Conservation (phyloP, 1,140 invertebrate genomes). For the Caenorhabditis briggsae region DNA sequence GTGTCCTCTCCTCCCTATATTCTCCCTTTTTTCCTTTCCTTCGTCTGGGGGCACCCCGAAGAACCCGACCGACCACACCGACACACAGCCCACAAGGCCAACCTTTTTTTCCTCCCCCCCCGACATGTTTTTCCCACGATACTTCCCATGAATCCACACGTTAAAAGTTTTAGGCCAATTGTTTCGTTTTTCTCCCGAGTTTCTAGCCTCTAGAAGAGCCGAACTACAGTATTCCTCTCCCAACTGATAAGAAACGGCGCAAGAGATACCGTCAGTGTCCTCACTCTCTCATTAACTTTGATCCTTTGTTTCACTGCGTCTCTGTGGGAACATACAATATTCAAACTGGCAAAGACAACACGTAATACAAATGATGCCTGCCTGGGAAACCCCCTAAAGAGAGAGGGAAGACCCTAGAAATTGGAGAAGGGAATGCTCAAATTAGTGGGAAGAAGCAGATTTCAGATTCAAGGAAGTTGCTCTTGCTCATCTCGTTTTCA, state of each 20-base stretch:
- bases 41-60: conserved; percentile 37
- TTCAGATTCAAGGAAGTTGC: too few relatives aligned
- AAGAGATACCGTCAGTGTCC: background rate
- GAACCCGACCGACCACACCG: conserved; percentile 36
- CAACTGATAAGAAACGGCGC: background rate
- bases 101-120: conserved; percentile 8
- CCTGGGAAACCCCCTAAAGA: conserved; percentile 39
- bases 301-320: conserved; percentile 40
- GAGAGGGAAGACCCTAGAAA: conserved; percentile 13
- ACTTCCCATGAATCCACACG: background rate
- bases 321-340: conserved; percentile 53
- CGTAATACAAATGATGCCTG: conserved; percentile 32
- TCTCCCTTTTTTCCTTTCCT: conserved; percentile 50
- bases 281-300: background rate
- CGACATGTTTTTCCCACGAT: conserved; percentile 38
- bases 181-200: background rate
- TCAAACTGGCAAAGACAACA: conserved; percentile 6
- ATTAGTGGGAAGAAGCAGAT: too few relatives aligned
- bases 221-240: background rate
- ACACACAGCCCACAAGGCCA: conserved; percentile 54
- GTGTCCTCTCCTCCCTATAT: background rate
- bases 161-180: too few relatives aligned
- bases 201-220: conserved; percentile 1
- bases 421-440: background rate
- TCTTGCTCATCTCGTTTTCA: too few relatives aligned